phyloP scores from a whole-genome alignment of 2,797 vertebrate species.

The Peromyscus attwateri region DNA sequence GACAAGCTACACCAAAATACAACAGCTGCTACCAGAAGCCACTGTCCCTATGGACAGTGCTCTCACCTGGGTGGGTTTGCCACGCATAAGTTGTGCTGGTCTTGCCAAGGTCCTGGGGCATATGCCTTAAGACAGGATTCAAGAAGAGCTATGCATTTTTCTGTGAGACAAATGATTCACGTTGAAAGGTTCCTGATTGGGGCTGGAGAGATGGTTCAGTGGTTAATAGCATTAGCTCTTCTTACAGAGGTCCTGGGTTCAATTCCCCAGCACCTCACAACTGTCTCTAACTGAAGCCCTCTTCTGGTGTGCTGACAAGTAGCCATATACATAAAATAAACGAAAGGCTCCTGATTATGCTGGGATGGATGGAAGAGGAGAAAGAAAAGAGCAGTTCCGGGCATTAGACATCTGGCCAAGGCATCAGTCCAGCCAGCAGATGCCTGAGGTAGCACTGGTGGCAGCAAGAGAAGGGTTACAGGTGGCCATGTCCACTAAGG shows the following conservation, averaged over 20 bases:
- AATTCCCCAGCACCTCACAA: neutral
- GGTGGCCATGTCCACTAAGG: neutral
- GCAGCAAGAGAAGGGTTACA: no score
- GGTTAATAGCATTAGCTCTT: neutral
- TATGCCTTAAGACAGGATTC: neutral
- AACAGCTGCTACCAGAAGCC: no score
- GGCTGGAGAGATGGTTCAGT: neutral
- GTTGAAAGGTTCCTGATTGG: neutral
- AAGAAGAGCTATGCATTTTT: neutral
- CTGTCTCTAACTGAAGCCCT: neutral
- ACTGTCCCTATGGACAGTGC: neutral
- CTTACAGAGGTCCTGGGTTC: neutral
- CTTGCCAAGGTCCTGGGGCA: neutral
- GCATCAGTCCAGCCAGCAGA: neutral
- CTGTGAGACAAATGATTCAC: neutral
- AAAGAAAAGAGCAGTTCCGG: no score
- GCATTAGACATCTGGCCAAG: neutral
- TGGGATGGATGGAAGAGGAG: neutral
- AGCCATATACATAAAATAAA: neutral
- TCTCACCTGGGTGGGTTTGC: neutral
- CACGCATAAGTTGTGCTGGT: neutral
- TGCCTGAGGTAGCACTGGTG: no score
- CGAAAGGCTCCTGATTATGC: neutral
- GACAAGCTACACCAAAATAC: neutral
- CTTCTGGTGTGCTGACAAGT: neutral